Evolutionary conservation across 2,797 vertebrate genomes (phyloP).

Genomic region (Eupleurogrammus muticus): DNA sequence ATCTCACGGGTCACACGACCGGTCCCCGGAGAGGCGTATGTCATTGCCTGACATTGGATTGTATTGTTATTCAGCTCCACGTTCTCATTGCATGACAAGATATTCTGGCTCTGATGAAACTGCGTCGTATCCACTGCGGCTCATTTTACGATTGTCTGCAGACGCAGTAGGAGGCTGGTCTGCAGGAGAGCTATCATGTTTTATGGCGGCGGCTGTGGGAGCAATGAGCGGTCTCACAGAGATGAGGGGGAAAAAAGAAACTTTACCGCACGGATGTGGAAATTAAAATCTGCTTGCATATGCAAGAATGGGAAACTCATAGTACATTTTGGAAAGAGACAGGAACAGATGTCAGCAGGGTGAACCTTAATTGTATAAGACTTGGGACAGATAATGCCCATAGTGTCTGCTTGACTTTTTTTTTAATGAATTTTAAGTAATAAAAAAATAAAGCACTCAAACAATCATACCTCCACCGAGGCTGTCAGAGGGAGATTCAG

Average conservation of each 20-base stretch:
- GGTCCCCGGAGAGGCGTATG: constrained; percentile 54
- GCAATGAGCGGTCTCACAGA: constrained; percentile 33
- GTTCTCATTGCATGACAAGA: constrained; percentile 50
- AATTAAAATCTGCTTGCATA: neutral
- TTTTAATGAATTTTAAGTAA: constrained; percentile 3
- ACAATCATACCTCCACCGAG: neutral
- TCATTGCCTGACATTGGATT: constrained; percentile 75
- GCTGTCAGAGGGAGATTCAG: constrained; percentile 2
- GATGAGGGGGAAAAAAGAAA: constrained; percentile 6
- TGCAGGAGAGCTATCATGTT: constrained; percentile 59
- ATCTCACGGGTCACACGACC: constrained; percentile 38
- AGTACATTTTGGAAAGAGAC: neutral
- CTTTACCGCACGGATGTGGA: neutral
- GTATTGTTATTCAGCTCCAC: constrained; percentile 71
- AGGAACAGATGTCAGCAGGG: neutral
- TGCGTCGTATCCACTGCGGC: constrained; percentile 43
- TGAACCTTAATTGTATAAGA: constrained; percentile 3
- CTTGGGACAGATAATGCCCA: neutral
- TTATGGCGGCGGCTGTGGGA: constrained; percentile 45
- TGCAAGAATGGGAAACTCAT: neutral
- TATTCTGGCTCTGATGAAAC: constrained; percentile 47
- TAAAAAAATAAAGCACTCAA: neutral
- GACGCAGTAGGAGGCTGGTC: constrained; percentile 38
- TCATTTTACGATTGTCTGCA: constrained; percentile 48
- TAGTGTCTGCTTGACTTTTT: constrained; percentile 5